Percentiles rank a stretch among this genome's conserved stretches.
Evolutionary conservation across 1,140 invertebrate genomes (phyloP).

Genomic region (Eupristina koningsbergeri): DNA sequence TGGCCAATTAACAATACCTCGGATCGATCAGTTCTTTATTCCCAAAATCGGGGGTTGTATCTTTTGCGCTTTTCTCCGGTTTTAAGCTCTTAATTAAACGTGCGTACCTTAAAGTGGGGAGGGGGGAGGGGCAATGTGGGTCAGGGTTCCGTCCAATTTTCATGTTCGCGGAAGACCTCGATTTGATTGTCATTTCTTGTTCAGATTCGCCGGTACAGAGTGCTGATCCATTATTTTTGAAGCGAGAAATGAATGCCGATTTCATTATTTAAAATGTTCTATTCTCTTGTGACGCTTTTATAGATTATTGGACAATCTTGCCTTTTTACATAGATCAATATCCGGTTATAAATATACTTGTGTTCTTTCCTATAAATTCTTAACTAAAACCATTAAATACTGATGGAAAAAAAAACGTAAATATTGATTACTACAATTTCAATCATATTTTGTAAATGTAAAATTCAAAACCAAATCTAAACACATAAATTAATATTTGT

Average conservation of each 20-base stretch:
- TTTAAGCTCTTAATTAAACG: conserved; percentile 31
- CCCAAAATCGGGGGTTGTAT: background rate
- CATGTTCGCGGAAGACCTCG: conserved; percentile 3
- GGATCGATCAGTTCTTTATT: too few relatives aligned
- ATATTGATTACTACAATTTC: too few relatives aligned
- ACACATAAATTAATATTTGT: too few relatives aligned
- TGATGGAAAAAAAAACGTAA: too few relatives aligned
- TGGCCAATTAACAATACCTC: too few relatives aligned
- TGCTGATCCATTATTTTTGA: background rate
- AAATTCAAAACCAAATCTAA: too few relatives aligned
- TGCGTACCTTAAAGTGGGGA: background rate
- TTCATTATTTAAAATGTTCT: background rate
- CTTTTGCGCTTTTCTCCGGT: background rate
- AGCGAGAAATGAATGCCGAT: too few relatives aligned
- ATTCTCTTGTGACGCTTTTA: background rate
- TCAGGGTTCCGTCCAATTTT: conserved; percentile 38
- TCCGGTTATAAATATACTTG: background rate
- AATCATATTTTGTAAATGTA: too few relatives aligned
- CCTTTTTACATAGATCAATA: background rate
- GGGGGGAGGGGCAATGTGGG: conserved; percentile 42
- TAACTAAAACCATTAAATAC: background rate
- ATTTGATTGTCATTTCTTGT: background rate
- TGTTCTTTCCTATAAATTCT: background rate
- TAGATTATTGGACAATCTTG: background rate
- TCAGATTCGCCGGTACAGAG: background rate